These are phyloP conservation scores for Lithophane ornitopus DNA, from an alignment of 2,888 invertebrate species.

Conservation along the genomic window DNA sequence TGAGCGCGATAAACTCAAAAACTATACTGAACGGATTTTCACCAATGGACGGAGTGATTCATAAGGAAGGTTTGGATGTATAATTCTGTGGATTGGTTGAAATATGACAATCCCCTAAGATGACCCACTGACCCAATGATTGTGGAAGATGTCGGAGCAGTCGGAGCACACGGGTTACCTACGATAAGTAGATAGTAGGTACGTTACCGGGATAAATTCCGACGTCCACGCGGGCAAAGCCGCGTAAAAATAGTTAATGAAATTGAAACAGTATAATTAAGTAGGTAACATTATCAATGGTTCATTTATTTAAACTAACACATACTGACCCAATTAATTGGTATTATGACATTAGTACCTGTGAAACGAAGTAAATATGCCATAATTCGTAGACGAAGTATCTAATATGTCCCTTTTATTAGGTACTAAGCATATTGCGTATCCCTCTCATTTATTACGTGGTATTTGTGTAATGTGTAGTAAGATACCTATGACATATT, in stretches of 20 bases:
- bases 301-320: neutral
- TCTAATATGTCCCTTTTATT: slow-evolving; percentile 9
- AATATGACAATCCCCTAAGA: too few species aligned
- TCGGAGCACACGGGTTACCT: too few species aligned
- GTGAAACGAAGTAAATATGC: slow-evolving; percentile 2
- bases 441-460: slow-evolving; percentile 1
- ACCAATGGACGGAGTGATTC: too few species aligned
- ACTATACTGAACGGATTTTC: too few species aligned
- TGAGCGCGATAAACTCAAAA: too few species aligned
- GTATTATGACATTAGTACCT: slow-evolving; percentile 8
- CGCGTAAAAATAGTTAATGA: neutral
- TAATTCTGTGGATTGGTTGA: too few species aligned
- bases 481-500: neutral
- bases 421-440: neutral
- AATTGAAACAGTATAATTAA: neutral
- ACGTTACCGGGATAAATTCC: too few species aligned
- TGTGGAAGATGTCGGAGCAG: too few species aligned
- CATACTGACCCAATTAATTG: neutral
- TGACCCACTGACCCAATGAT: too few species aligned
- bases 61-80: too few species aligned
- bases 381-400: neutral
- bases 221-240: too few species aligned
- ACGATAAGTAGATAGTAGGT: too few species aligned
- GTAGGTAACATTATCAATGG: neutral
- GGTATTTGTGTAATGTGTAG: neutral